Evolutionary conservation across 1,140 invertebrate species (phyloP).

Genomic region (Augochlora pura): DNA sequence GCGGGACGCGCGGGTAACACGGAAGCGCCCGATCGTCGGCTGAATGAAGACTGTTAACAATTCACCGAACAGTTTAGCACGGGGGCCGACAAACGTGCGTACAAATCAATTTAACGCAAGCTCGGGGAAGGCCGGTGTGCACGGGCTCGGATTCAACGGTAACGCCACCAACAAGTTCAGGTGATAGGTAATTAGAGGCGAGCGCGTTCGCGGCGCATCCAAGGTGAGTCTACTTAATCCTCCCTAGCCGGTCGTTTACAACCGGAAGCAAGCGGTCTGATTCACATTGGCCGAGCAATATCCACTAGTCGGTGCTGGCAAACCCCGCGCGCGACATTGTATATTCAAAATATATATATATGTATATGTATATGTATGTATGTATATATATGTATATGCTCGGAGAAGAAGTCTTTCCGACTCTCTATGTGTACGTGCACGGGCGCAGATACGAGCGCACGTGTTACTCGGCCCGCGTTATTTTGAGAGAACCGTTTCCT

Average conservation of each 20-base stretch:
- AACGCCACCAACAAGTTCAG: constrained; percentile 47
- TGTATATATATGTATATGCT: too few relatives aligned
- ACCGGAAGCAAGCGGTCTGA: constrained; percentile 58
- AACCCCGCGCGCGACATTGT: constrained; percentile 44
- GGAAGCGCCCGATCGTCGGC: not conserved
- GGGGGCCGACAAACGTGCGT: not conserved
- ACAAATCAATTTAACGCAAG: constrained; percentile 28
- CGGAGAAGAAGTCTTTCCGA: too few relatives aligned
- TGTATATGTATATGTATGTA: not conserved
- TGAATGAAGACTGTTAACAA: not conserved
- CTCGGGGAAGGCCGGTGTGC: not conserved
- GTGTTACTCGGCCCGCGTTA: constrained; percentile 61
- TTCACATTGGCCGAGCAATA: constrained; percentile 55
- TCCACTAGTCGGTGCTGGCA: constrained; percentile 31
- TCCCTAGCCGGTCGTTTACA: constrained; percentile 59
- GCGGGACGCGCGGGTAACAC: too few relatives aligned
- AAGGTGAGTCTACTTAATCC: constrained; percentile 64
- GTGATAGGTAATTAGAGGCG: constrained; percentile 61
- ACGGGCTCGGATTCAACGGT: constrained; percentile 1
- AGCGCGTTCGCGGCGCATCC: constrained; percentile 51
- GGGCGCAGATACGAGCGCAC: constrained; percentile 46
- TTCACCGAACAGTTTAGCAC: not conserved
- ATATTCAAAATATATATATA: constrained; percentile 55
- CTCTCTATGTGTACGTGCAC: not conserved
- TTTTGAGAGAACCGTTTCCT: constrained; percentile 58